Percentiles rank a stretch among this genome's conserved stretches.
These are phyloP conservation scores for Platyrinchus mystaceus DNA, from an alignment of 2,797 vertebrate genomes.

Conservation along the genomic window DNA sequence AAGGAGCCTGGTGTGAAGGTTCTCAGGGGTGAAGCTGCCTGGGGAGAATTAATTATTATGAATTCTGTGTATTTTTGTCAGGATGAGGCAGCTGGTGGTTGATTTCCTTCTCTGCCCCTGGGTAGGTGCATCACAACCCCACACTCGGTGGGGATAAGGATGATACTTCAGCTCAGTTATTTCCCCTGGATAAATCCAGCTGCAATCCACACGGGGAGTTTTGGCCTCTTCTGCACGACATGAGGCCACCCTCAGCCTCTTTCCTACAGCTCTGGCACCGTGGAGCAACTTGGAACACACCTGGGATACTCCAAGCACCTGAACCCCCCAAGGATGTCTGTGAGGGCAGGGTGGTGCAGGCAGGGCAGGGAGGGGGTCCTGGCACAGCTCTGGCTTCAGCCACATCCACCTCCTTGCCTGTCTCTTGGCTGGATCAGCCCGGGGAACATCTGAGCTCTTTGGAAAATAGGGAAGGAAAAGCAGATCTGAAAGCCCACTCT, in stretches of 20 bases:
- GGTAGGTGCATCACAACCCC: rapidly evolving
- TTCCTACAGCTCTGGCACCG: not conserved
- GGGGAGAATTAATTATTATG: not conserved
- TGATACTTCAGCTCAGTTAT: not conserved
- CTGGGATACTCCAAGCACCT: rapidly evolving
- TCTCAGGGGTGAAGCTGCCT: not conserved
- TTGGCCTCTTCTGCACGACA: not conserved
- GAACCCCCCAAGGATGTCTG: rapidly evolving
- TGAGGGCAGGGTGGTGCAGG: no score
- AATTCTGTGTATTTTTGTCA: not conserved
- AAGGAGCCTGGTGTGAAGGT: not conserved
- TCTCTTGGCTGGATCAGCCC: rapidly evolving
- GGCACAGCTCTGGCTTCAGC: not conserved
- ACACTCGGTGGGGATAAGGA: rapidly evolving
- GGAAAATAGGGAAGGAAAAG: not conserved
- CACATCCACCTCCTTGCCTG: not conserved
- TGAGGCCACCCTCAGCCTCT: not conserved
- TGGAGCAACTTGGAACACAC: not conserved
- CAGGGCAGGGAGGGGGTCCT: not conserved
- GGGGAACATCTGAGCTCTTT: not conserved
- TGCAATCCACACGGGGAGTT: rapidly evolving
- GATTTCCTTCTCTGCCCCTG: not conserved
- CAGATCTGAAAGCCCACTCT: rapidly evolving
- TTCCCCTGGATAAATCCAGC: not conserved
- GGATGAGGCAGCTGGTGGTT: rapidly evolving